Evolutionary conservation across 1,140 invertebrate genomes (phyloP), one percentile per base, ranked within the genome.

Genomic region (Zaprionus davidi): DNA sequence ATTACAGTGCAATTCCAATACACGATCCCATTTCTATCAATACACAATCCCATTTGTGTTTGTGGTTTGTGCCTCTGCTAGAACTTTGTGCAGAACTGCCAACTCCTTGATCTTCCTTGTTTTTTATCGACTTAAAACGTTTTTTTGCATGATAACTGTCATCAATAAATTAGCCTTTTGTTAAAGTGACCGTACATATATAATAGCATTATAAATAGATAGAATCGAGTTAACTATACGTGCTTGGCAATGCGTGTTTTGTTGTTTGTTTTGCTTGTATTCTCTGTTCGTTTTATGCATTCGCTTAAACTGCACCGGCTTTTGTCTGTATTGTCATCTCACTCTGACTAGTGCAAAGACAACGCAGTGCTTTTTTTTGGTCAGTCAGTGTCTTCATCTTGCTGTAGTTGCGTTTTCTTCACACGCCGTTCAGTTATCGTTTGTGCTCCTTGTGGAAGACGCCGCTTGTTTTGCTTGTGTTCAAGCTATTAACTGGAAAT

Each of bases 311-410:
- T 44, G n/a, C 20, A 5, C 20, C 38, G 9, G 20, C 12, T 3
- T 24, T 51, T 20, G 34, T 12, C 12, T 56, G 3, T 66, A 11
- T 34, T 15, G 36, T n/a, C 36, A 46, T 58, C 55, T 58, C 65
- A 13, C 38, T 68, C 34, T 17, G n/a, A 46, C 65, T 24, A 17
- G 7, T 26, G n/a, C 7, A n/a, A 31, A 22, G 7, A 34, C 1
- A 20, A 17, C 7, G 1, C 20, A 20, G 46, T 5, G 11, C 3
- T 51, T 22, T 13, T 6, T 17, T 6, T 9, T 46, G 15, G 4
- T 26, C 0, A 1, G 24, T 20, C 41, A 46, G 6, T 3, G 1
- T 9, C n/a, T 9, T 3, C 6, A 15, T 17, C 7, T 17, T 46
- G n/a, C n/a, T 7, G 41, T 17, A 2, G 13, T 44, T 44, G n/a